Conservation (phyloP, 2,113 vertebrate species). For the Festucalex cinctus region DNA sequence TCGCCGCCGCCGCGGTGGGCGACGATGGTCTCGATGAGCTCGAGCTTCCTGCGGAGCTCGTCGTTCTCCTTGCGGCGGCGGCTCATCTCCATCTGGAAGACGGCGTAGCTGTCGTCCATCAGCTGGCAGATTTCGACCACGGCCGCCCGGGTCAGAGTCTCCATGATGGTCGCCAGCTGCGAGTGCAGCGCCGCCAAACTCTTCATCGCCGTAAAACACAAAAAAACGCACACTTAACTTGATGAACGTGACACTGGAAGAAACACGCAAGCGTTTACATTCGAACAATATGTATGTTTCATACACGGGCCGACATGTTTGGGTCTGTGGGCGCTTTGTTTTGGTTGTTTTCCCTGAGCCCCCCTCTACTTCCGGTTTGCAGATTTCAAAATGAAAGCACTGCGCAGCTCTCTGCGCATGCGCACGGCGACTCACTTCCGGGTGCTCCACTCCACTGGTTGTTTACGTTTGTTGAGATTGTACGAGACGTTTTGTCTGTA, state of each 20-base stretch:
- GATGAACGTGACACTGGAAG: background rate
- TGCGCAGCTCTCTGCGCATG: background rate
- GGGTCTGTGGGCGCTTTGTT: background rate
- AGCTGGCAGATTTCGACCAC: conserved; percentile 67
- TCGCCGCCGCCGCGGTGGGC: conserved; percentile 8
- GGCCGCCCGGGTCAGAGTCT: conserved; percentile 60
- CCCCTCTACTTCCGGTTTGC: background rate
- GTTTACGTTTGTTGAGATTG: background rate
- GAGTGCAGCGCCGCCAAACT: conserved; percentile 41
- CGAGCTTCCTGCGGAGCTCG: conserved; percentile 54
- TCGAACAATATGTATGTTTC: background rate
- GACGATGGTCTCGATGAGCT: conserved; percentile 54
- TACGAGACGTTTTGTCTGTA: no score
- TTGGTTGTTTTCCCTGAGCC: background rate
- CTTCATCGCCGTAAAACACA: background rate
- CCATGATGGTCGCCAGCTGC: conserved; percentile 66
- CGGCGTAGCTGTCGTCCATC: conserved; percentile 55
- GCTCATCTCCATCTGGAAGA: conserved; percentile 57
- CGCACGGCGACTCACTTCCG: background rate
- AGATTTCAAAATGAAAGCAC: background rate
- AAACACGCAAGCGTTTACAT: background rate
- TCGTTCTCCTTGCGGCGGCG: conserved; percentile 63
- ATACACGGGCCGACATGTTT: background rate
- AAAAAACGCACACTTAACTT: background rate
- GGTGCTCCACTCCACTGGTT: no score